phyloP scores from a whole-genome alignment of 2,797 vertebrate species.

The Danio albolineatus region DNA sequence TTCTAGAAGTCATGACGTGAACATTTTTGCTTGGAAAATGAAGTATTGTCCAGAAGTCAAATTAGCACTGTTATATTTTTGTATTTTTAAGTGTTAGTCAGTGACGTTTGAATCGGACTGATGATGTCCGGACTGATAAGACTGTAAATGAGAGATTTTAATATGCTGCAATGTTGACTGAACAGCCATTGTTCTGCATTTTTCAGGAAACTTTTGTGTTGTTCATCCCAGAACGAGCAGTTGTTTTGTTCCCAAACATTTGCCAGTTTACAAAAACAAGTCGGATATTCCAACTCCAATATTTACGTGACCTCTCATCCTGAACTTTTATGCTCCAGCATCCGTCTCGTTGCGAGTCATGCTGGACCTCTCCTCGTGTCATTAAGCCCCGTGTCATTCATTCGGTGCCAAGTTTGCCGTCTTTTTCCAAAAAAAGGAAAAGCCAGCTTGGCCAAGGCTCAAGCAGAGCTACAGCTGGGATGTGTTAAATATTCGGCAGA shows the following conservation, averaged over 20 bases:
- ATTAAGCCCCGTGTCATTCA: constrained; percentile 94
- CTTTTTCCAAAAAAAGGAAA: constrained; percentile 73
- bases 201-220: neutral
- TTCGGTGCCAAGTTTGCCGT: constrained; percentile 94
- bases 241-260: constrained; percentile 12
- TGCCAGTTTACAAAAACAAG: constrained; percentile 3
- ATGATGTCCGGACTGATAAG: neutral
- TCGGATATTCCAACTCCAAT: constrained; percentile 1
- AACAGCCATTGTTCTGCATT: neutral
- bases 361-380: constrained; percentile 71
- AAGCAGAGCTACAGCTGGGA: constrained; percentile 99
- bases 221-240: neutral
- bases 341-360: constrained; percentile 23
- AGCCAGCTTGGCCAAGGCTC: constrained; percentile 88
- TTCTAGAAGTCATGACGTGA: neutral
- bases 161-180: neutral
- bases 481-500: constrained; percentile 99
- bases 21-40: neutral
- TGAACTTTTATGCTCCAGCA: constrained; percentile 10
- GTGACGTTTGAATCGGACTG: neutral
- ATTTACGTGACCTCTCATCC: constrained; percentile 25
- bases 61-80: neutral
- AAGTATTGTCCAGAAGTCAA: neutral
- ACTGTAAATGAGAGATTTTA: neutral
- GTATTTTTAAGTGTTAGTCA: neutral